Conservation (phyloP, 2,797 vertebrate genomes). For the Arctocebus calabarensis region DNA sequence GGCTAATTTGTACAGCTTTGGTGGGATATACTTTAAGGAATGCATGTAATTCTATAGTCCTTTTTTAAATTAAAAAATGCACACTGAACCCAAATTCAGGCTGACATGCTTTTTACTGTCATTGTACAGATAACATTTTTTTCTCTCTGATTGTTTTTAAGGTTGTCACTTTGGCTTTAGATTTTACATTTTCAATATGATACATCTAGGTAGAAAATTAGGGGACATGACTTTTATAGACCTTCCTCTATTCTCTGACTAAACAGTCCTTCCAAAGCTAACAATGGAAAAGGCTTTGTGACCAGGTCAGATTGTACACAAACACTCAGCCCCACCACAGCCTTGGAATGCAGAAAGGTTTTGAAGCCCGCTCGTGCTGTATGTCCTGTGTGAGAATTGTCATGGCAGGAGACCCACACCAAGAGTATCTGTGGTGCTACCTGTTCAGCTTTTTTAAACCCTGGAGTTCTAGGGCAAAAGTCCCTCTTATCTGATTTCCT, state of each 20-base stretch:
- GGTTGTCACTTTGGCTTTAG: background rate
- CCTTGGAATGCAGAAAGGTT: background rate
- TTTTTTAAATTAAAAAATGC: background rate
- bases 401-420: background rate
- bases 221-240: background rate
- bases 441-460: background rate
- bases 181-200: slow-evolving; percentile 11
- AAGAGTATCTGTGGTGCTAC: background rate
- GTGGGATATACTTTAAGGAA: background rate
- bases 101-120: background rate
- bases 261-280: background rate
- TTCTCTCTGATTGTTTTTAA: background rate
- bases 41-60: background rate
- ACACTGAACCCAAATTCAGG: background rate
- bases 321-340: background rate
- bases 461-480: background rate
- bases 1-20: slow-evolving; percentile 35
- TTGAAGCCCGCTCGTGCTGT: rapidly evolving
- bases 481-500: background rate
- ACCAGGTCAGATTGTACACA: background rate
- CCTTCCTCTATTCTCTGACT: background rate
- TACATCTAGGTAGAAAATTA: background rate
- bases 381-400: background rate
- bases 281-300: background rate
- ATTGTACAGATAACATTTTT: background rate